Base-by-base conservation (phyloP, 2,113 vertebrate genomes). In the Anguilla rostrata region DNA sequence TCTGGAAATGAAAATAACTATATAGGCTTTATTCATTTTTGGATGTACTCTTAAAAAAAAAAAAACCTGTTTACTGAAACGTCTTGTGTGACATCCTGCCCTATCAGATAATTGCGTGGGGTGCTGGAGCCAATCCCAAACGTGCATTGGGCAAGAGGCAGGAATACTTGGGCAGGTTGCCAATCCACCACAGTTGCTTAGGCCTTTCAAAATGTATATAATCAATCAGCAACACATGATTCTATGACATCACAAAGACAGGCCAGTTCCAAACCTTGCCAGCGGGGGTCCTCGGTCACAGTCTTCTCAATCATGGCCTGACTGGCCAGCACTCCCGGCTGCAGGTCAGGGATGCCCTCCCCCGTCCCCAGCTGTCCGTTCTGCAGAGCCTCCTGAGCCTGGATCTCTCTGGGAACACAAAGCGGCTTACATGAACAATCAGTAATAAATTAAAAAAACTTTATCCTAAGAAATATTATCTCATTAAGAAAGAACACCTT, bases 251-350 rank as follows among this genome's bases (percentile, higher is more conserved):
- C 9, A 53, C 49, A 53, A 11, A 53, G 1, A 53, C 11, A 53
- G 49, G 49, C 11, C 49, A 11, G 71, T 34, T 29, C 71, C 71
- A 20, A n/a, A 75, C 71, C 71, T 94, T 98, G 97, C 97, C 97
- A 98, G 39, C 97, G 94, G 40, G 97, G 97, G 90, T 98, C 97
- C 93, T 98, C 97, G 11, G 94, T 95, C 86, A 98, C 93, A 49
- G 97, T 97, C 92, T 97, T 98, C 92, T 98, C 97, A 11, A 98
- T 98, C 97, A 97, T 96, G 86, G 97, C 97, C 92, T 98, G 97
- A 90, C 97, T 98, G 89, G 97, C 97, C 92, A 97, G 90, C 41
- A 97, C 95, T 53, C 96, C 97, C 0, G 97, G 96, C 53, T 98
- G 97, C 85, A 97, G 93, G 78, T 98, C 97, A 6, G 96, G 96